Base-by-base conservation (phyloP, 2,113 vertebrate genomes). In the Nicator chloris region DNA sequence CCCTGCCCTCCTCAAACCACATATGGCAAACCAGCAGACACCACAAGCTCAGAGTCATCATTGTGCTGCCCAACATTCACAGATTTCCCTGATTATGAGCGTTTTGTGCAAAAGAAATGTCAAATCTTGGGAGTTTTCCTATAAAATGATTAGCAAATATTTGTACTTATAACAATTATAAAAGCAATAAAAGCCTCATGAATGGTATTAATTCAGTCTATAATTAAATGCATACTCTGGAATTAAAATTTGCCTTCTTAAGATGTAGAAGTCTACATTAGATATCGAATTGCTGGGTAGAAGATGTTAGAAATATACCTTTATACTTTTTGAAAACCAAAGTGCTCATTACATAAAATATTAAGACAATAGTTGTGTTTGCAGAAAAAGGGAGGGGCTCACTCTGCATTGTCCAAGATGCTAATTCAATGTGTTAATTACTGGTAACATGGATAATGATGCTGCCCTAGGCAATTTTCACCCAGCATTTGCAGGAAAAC, bases 351-450 rank as follows among this genome's bases (percentile, higher is more conserved):
- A 30, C 7, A 40, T 75, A 69, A 90, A 80, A 66, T 27, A 60
- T 31, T 65, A 86, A 88, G 80, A 73, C 42, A 71, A 83, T 26
- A 59, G 40, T 50, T 90, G 44, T 26, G 54, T 51, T 82, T 71
- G 65, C 60, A 91, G 78, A 37, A 88, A 83, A 90, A 86, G 23
- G 42, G 35, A 92, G 42, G 50, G 50, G 56, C 78, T 71, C 54
- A 19, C 49, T 50, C 18, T 49, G 30, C 39, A 44, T 27, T 19
- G 10, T 68, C 84, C 33, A 45, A 84, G 24, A 45, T 88, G 81
- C 16, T 82, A 91, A 80, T 60, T 83, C 68, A 50, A 53, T 13
- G 60, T 86, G 71, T 85, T 96, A 95, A 94, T 96, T 95, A 94
- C 50, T 72, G 50, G 91, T 95, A 68, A 80, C 37, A 4, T 13